A percentile compares a stretch with the other conserved stretches of the same genome.
phyloP scores from a whole-genome alignment of 2,888 invertebrate genomes.

The Scaptomyza reducta region DNA sequence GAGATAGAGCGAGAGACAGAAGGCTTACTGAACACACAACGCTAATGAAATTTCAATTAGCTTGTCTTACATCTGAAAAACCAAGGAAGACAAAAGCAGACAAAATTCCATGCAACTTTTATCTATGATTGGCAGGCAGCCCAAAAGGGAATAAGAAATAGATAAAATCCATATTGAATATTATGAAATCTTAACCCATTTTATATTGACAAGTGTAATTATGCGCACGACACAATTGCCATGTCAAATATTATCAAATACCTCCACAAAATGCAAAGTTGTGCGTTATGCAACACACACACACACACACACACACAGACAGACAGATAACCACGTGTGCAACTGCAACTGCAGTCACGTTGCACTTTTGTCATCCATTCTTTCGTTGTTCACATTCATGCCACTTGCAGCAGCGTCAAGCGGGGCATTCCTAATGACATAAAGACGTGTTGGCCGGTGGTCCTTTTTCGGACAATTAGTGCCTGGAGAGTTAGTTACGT shows the following conservation, averaged over 20 bases:
- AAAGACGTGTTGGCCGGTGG: constrained; percentile 64
- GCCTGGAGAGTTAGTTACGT: constrained; percentile 26
- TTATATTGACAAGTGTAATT: constrained; percentile 79
- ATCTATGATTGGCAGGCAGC: constrained; percentile 40
- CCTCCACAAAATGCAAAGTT: constrained; percentile 47
- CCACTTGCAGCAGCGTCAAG: constrained; percentile 22
- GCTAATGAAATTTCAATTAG: constrained; percentile 82
- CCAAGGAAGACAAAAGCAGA: constrained; percentile 51
- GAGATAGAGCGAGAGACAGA: neutral
- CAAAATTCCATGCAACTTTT: constrained; percentile 40
- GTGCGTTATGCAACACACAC: constrained; percentile 42
- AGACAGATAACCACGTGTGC: constrained; percentile 68
- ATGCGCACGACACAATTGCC: constrained; percentile 79
- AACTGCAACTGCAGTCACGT: constrained; percentile 67
- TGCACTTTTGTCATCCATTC: constrained; percentile 73
- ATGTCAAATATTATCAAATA: constrained; percentile 77
- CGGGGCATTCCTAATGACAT: constrained; percentile 71
- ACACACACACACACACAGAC: constrained; percentile 1
- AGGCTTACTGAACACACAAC: constrained; percentile 47
- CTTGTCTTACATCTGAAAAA: constrained; percentile 58
- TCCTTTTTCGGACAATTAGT: constrained; percentile 78
- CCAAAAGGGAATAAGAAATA: neutral
- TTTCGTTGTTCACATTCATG: constrained; percentile 35
- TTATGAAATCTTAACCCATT: constrained; percentile 75
- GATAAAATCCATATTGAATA: constrained; percentile 13